Base-by-base conservation (phyloP, 2,113 vertebrate genomes). In the Reinhardtius hippoglossoides region DNA sequence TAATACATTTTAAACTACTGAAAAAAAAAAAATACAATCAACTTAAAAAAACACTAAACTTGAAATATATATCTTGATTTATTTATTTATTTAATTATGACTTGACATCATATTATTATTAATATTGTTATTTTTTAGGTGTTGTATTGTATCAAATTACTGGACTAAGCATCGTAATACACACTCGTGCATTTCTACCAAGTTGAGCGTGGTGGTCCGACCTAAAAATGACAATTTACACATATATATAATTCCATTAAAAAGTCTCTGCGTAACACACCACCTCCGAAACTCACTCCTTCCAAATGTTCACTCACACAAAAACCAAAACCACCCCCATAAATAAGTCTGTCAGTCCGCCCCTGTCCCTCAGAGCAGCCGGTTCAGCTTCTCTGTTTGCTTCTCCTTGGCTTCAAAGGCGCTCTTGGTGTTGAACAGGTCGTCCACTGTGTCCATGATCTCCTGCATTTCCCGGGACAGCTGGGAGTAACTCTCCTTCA, bases 351-450 rank as follows among this genome's bases (percentile, higher is more conserved):
- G 58, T 82, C 50, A 23, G 13, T 66, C 71, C 37, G 42, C 26
- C 40, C 81, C n/a, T 2, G 31, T n/a, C 18, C 40, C 81, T 95
- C 88, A 96, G 69, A 96, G 91, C 79, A 96, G 95, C 48, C 91
- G 84, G 84, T 84, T 95, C 62, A 96, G 95, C 76, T 96, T 95
- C 88, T 96, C 91, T 5, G 91, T 84, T 80, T 97, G 94, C 65
- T 94, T 92, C 46, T 94, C 94, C 85, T 95, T 94, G 76, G 92
- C 83, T 71, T 96, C 95, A 52, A 95, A 94, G 85, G 94, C 93
- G 62, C 90, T 93, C 88, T 95, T 95, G 65, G 93, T 94, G 87
- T 91, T 93, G 77, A 93, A 89, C 23, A 95, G 88, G 61, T 94
- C 93, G 13, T 91, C 92, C 82, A 96, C 84, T 14, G 92, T 67